Conservation (phyloP, 2,797 vertebrate genomes). For the Petrocephalus schoutedeni region DNA sequence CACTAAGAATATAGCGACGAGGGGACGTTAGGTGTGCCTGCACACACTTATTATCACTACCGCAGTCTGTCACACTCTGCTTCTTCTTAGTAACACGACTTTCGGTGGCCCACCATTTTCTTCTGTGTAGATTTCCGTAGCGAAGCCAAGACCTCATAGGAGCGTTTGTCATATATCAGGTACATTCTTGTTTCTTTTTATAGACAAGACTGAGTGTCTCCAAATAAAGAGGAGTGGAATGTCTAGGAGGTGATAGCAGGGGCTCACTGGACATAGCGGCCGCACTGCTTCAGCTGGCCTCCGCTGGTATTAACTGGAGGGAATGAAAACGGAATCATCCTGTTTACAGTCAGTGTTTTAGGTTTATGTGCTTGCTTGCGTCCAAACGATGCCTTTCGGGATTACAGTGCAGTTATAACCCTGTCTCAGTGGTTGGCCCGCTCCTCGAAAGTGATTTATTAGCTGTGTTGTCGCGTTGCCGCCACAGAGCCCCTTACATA, state of each 20-base stretch:
- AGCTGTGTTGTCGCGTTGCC: constrained; percentile 2
- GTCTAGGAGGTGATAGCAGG: constrained; percentile 29
- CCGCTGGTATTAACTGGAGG: not conserved
- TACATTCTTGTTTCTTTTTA: constrained; percentile 41
- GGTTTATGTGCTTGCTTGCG: not conserved
- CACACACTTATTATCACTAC: not conserved
- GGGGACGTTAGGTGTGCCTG: constrained; percentile 23
- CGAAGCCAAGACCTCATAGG: not conserved
- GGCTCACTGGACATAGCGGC: not conserved
- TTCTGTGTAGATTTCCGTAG: not conserved
- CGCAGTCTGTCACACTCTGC: not conserved
- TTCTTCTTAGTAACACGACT: not conserved
- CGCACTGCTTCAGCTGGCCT: not conserved
- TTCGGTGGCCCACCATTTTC: not conserved
- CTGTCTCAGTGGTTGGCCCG: not conserved
- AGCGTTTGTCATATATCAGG: constrained; percentile 32
- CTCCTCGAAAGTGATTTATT: not conserved
- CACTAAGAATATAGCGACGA: constrained; percentile 48
- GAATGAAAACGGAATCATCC: not conserved
- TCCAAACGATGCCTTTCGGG: not conserved
- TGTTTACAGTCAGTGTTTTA: not conserved
- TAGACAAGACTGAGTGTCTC: constrained; percentile 39
- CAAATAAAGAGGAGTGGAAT: constrained; percentile 40
- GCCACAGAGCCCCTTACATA: not conserved
- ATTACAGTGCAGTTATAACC: not conserved